Percentiles rank a stretch among this genome's conserved stretches.
Evolutionary conservation across 2,888 invertebrate species (phyloP).

Genomic region (Lepidonotus clava): DNA sequence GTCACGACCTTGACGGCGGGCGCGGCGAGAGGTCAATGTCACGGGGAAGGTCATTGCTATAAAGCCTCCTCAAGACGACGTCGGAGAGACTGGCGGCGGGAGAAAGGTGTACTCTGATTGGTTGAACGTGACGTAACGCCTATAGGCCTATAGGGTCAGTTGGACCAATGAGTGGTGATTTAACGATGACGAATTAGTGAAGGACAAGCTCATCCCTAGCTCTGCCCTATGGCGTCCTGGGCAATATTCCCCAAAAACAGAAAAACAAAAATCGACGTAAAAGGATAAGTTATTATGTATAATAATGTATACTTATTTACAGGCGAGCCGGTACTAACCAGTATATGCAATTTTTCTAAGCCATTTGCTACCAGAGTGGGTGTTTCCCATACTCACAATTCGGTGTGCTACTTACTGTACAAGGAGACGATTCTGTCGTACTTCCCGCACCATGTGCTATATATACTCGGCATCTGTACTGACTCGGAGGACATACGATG

Average conservation of each 20-base stretch:
- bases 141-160: no score
- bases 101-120: no score
- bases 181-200: background rate
- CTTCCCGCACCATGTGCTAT: slow-evolving; percentile 12
- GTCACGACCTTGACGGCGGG: no score
- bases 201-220: background rate
- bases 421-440: background rate
- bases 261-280: background rate
- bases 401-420: background rate
- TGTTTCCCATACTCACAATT: background rate
- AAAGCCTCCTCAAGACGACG: no score
- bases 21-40: no score
- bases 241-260: slow-evolving; percentile 7
- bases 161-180: no score
- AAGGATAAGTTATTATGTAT: no score
- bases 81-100: no score
- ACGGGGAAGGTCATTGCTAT: no score
- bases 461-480: background rate
- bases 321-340: no score
- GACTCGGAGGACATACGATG: background rate
- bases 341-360: slow-evolving; percentile 46
- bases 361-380: background rate
- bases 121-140: no score
- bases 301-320: no score
- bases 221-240: slow-evolving; percentile 14